Evolutionary conservation across 2,113 vertebrate species (phyloP).

Genomic region (Oryzias woworae): DNA sequence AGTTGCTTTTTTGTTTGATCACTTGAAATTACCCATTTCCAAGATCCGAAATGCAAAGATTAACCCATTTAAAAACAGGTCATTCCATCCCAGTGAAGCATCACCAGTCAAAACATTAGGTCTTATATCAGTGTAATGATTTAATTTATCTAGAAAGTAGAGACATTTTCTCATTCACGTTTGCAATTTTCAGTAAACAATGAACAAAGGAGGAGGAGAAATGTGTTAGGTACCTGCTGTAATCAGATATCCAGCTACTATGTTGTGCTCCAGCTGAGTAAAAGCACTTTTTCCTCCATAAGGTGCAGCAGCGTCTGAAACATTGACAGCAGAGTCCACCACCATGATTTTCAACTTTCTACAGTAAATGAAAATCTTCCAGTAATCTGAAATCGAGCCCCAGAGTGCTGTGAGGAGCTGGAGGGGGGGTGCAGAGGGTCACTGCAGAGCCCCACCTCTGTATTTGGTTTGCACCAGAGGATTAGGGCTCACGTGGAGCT

Average conservation of each 20-base stretch:
- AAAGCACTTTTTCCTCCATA: conserved; percentile 66
- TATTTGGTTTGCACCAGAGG: conserved; percentile 20
- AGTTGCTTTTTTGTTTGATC: too few species aligned
- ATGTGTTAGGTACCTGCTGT: conserved; percentile 79
- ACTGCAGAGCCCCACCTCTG: neutral
- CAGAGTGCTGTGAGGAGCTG: too few species aligned
- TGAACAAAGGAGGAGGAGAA: neutral
- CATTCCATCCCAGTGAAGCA: too few species aligned
- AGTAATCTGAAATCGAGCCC: neutral
- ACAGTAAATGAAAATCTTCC: neutral
- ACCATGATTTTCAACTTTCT: conserved; percentile 33
- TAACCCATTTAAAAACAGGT: too few species aligned
- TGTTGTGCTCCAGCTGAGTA: conserved; percentile 84
- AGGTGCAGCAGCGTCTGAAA: conserved; percentile 32
- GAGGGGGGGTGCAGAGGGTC: neutral
- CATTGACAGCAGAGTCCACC: conserved; percentile 36
- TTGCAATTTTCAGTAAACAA: neutral
- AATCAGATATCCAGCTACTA: conserved; percentile 93
- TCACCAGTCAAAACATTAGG: too few species aligned
- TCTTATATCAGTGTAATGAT: too few species aligned
- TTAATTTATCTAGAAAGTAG: too few species aligned
- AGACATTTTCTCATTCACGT: too few species aligned
- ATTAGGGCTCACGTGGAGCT: conserved; percentile 56
- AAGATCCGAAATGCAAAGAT: too few species aligned
- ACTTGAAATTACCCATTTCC: too few species aligned